phyloP scores from a whole-genome alignment of 2,888 invertebrate genomes.

The Gerosis bhagava region DNA sequence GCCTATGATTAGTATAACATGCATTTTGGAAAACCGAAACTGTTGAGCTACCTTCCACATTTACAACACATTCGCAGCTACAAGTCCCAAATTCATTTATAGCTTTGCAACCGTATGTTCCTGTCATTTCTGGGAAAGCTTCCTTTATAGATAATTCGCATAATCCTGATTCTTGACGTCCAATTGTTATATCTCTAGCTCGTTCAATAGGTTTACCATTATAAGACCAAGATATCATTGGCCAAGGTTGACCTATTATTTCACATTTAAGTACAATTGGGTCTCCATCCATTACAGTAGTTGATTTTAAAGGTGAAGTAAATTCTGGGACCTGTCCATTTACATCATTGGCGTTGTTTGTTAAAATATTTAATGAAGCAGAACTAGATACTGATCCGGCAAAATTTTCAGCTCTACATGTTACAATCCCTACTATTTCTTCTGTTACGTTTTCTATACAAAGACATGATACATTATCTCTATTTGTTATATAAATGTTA shows the following conservation, averaged over 20 bases:
- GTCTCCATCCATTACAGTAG: conserved; percentile 95
- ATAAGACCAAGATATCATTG: conserved; percentile 91
- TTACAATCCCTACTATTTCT: conserved; percentile 89
- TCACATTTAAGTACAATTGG: conserved; percentile 88
- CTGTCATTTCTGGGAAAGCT: conserved; percentile 95
- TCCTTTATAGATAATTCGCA: conserved; percentile 92
- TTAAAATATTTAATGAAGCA: conserved; percentile 85
- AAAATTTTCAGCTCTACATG: conserved; percentile 94
- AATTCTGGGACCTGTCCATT: conserved; percentile 86
- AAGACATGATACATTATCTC: conserved; percentile 90
- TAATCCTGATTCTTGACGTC: conserved; percentile 89
- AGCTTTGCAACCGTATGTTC: conserved; percentile 92
- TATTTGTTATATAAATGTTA: conserved; percentile 86
- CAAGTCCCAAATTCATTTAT: conserved; percentile 92
- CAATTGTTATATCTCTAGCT: conserved; percentile 89
- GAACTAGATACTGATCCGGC: conserved; percentile 95
- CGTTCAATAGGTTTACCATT: conserved; percentile 87
- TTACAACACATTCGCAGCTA: conserved; percentile 88
- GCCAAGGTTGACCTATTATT: conserved; percentile 90
- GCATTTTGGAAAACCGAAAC: conserved; percentile 43
- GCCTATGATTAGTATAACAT: too few relatives aligned
- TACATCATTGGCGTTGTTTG: conserved; percentile 72
- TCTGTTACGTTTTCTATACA: conserved; percentile 87
- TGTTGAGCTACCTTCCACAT: conserved; percentile 89
- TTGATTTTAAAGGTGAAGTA: conserved; percentile 86